Evolutionary conservation across 2,888 invertebrate genomes (phyloP).

Genomic region (Brenthis daphne): DNA sequence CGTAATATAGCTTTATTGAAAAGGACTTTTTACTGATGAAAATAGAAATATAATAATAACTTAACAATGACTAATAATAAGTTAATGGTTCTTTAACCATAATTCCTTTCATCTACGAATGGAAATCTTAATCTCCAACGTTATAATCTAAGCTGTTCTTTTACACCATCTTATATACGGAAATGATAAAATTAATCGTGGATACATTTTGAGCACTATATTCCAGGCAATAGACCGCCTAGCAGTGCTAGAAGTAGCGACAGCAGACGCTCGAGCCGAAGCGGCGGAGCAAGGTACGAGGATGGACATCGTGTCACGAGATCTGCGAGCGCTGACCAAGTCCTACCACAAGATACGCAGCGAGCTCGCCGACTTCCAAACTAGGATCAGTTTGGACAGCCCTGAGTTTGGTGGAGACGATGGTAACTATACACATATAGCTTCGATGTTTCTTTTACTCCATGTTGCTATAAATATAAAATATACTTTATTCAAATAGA

Average conservation of each 20-base stretch:
- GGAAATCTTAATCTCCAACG: no score
- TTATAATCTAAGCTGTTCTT: neutral
- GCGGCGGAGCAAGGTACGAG: slow-evolving; percentile 57
- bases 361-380: slow-evolving; percentile 72
- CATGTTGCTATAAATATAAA: neutral
- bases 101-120: no score
- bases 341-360: slow-evolving; percentile 70
- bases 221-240: slow-evolving; percentile 64
- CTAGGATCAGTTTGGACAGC: slow-evolving; percentile 60
- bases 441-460: no score
- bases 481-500: no score
- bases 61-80: no score
- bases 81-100: no score
- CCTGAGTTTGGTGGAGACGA: slow-evolving; percentile 65
- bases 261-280: slow-evolving; percentile 76
- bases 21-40: no score
- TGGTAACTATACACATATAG: slow-evolving; percentile 51
- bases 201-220: neutral
- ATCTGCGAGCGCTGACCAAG: slow-evolving; percentile 70
- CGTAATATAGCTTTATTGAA: no score
- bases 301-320: slow-evolving; percentile 61
- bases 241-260: slow-evolving; percentile 76
- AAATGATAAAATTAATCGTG: neutral
- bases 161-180: neutral
- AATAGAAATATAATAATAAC: no score